Evolutionary conservation across 2,888 invertebrate species (phyloP), one percentile per base, ranked within the genome.

Genomic region (Amphipoea oculea): DNA sequence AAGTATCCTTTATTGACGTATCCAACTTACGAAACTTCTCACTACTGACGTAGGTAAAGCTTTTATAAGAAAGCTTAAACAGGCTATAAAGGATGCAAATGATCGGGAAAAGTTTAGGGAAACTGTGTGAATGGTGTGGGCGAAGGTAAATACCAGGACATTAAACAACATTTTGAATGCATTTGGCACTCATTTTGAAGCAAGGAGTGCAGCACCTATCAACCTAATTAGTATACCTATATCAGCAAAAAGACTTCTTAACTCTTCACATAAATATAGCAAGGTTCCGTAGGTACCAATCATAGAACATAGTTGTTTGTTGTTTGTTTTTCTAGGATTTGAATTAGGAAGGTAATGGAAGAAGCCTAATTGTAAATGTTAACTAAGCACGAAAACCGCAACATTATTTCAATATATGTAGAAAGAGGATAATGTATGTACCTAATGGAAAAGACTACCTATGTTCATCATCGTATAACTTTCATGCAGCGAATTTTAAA

Each of bases 1-100:
- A 14, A 40, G 17, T 40, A 71, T 51, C 14, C 7, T 51, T 51
- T 17, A 45, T 4, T 42, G 51, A 69, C 20, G 60, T 29, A 73
- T 54, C 7, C 14, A 36, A 62, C 11, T 36, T 60, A 14, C 29
- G 20, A 45, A 69, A 42, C 29, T 51, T 3, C 6, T 20, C 7
- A 36, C 23, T 60, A 48, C 40, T 84, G 81, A 82, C 85, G 83
- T 77, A 45, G 36, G 14, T 65, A 62, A 45, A 62, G 42, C 17
- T 69, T 45, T 54, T 66, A n/a, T 14, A 42, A 11, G 6, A 73
- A 70, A 68, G 65, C 29, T 75, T 6, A 6, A 73, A 69, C 69
- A 4, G 45, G 51, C 65, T 75, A 45, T 54, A 20, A 40, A 60
- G 14, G 45, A 85, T n/a, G 54, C 45, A 82, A 69, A 76, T 68